Percentiles rank a stretch among this genome's conserved stretches.
Evolutionary conservation across 2,797 vertebrate genomes (phyloP).

Genomic region (Paguma larvata): DNA sequence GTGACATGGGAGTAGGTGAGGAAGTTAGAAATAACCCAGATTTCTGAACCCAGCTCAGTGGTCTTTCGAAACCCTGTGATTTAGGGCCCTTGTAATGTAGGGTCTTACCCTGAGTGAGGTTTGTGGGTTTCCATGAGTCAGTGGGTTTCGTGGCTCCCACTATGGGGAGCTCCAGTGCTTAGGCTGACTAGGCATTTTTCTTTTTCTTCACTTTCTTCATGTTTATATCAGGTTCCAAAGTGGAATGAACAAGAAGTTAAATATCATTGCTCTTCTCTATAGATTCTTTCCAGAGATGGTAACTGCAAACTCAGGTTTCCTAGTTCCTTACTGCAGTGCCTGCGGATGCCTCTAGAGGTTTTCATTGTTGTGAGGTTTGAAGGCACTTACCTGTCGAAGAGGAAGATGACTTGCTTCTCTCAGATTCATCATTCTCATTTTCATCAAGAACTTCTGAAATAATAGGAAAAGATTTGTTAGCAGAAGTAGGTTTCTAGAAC

Average conservation of each 20-base stretch:
- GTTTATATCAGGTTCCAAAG: neutral
- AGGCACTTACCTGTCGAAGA: neutral
- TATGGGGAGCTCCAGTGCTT: neutral
- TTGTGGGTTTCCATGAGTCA: neutral
- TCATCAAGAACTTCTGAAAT: slow-evolving; percentile 16
- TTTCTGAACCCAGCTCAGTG: neutral
- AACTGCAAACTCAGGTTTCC: neutral
- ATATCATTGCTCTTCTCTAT: neutral
- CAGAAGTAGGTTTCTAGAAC: neutral
- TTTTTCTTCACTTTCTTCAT: neutral
- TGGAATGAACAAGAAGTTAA: neutral
- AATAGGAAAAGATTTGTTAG: neutral
- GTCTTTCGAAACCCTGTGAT: neutral
- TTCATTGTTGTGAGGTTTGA: neutral
- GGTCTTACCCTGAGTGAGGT: neutral
- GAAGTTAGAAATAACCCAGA: neutral
- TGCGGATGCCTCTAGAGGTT: neutral
- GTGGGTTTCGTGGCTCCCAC: neutral
- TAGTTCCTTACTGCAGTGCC: neutral
- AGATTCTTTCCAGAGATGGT: neutral
- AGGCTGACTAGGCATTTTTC: neutral
- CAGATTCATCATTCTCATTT: neutral
- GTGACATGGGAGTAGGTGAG: neutral
- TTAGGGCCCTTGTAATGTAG: rapidly evolving
- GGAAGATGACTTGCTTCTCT: neutral